Evolutionary conservation across 2,113 vertebrate species (phyloP), one percentile per base, ranked within the genome.

Genomic region (Sterna hirundo): DNA sequence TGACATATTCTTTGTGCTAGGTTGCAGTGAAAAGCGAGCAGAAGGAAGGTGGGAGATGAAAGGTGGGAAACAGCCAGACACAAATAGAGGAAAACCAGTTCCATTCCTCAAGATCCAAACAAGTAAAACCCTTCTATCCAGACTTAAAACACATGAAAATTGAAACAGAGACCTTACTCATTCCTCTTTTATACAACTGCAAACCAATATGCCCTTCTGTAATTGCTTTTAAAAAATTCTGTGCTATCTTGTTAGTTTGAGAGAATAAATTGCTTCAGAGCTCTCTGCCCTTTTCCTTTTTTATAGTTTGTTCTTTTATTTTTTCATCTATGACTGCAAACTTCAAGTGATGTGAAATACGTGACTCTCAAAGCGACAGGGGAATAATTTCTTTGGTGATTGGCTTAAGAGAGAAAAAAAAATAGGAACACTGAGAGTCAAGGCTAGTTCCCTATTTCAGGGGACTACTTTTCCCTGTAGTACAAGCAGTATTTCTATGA

Each of bases 341-440:
- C 42, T 94, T 88, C 72, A 81, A 71, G 64, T 86, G 44, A 86
- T 71, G n/a, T 92, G 83, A 84, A 93, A 84, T 86, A 86, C 0
- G 1, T 93, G 76, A 86, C 77, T 83, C 64, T 40, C 47, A 60
- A 94, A 65, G 68, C 44, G 49, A 60, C 72, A 92, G 44, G 21
- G 47, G 61, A 93, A 88, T 93, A 78, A 92, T 95, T 92, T 94
- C 22, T 74, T 90, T 79, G 62, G 42, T 52, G 64, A 75, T 22
- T 78, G 68, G 26, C n/a, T 92, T 78, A 86, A 81, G 22, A 90
- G 20, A 64, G 32, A 57, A 36, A 57, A 42, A 55, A 49, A 5
- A 13, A 54, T 4, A 70, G 25, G 16, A 83, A 3, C 38, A 40
- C 15, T 47, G 29, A 70, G 42, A 83, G 19, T 75, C 57, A 91